Evolutionary conservation across 2,888 invertebrate genomes (phyloP).

Genomic region (Fragum fragum): DNA sequence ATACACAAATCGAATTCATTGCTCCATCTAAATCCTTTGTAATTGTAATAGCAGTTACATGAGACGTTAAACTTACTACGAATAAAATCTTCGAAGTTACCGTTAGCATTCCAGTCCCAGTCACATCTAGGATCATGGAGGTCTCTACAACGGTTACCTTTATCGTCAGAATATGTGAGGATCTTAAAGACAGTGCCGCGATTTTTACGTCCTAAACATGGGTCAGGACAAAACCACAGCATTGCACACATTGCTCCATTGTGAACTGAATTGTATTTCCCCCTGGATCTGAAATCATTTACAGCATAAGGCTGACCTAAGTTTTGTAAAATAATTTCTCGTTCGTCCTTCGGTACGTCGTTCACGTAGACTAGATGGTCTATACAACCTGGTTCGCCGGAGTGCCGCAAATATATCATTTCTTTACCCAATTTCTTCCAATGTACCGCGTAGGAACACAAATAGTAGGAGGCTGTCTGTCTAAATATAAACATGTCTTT

Average conservation of each 20-base stretch:
- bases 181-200: constrained; percentile 55
- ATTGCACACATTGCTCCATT: constrained; percentile 76
- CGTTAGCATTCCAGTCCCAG: constrained; percentile 65
- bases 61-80: constrained; percentile 78
- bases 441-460: constrained; percentile 81
- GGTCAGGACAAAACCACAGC: constrained; percentile 83
- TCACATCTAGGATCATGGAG: constrained; percentile 61
- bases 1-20: constrained; percentile 73
- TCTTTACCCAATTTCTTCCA: constrained; percentile 27
- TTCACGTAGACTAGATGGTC: constrained; percentile 48
- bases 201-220: constrained; percentile 74
- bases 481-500: constrained; percentile 74
- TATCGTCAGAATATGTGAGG: background rate
- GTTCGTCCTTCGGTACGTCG: constrained; percentile 50
- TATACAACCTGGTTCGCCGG: constrained; percentile 60
- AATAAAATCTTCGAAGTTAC: constrained; percentile 75
- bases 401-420: constrained; percentile 7
- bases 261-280: constrained; percentile 31
- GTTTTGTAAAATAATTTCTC: constrained; percentile 22
- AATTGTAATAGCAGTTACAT: constrained; percentile 73
- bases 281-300: constrained; percentile 39
- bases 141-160: constrained; percentile 73
- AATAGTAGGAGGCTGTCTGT: constrained; percentile 78
- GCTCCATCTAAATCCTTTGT: constrained; percentile 75
- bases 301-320: constrained; percentile 29